Evolutionary conservation across 2,113 vertebrate genomes (phyloP).

Genomic region (Philantomba maxwellii): DNA sequence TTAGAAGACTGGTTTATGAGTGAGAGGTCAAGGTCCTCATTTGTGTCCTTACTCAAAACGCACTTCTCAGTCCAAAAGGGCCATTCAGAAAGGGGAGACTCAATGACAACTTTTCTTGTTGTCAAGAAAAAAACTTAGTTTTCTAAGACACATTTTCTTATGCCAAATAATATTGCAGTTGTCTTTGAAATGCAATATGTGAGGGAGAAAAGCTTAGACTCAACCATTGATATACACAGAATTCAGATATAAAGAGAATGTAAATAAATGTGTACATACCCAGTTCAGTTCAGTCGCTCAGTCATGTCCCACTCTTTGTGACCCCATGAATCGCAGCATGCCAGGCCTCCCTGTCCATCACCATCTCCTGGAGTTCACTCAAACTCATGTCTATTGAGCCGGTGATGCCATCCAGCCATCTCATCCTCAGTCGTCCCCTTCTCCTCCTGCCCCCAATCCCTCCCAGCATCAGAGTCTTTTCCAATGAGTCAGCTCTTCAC

Average conservation of each 20-base stretch:
- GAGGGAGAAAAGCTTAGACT: neutral
- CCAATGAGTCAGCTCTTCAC: no score
- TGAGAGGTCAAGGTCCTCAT: no score
- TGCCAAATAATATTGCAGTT: neutral
- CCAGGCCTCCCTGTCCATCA: no score
- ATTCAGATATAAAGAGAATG: neutral
- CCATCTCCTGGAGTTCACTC: no score
- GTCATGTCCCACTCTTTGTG: rapidly evolving
- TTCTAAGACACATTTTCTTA: neutral
- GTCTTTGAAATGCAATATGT: neutral
- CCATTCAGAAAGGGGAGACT: neutral
- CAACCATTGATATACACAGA: neutral
- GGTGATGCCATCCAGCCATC: no score
- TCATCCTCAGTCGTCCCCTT: rapidly evolving
- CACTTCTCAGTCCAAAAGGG: neutral
- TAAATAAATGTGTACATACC: neutral
- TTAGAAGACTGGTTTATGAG: neutral
- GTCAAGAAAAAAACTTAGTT: no score
- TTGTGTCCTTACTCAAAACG: neutral
- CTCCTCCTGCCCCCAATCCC: no score
- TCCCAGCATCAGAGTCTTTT: no score
- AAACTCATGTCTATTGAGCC: no score
- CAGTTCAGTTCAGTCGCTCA: neutral
- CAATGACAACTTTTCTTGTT: neutral
- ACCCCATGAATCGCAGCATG: no score